Evolutionary conservation across 64 coral and sea anemone species (phyloP), one percentile per base, ranked within the genome.

Genomic region (Stylophora pistillata): DNA sequence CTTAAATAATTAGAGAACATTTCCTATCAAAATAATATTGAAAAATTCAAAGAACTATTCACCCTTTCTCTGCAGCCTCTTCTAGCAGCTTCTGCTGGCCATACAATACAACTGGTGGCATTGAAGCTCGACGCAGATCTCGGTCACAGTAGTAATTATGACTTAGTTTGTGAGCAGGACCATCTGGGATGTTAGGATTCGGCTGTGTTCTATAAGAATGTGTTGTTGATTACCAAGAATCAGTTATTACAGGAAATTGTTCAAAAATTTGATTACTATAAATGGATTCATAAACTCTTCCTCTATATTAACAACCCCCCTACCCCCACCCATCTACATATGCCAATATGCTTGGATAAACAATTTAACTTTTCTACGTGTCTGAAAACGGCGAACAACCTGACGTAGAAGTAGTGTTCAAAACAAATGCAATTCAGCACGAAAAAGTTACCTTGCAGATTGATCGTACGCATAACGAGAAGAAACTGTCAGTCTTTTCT

Each of bases 151-250:
- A 99, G 41, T 99, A 99, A 31, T 99, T 99, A 27, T 86, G 62
- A 54, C 92, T 88, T 18, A 99, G 74, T 55, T 93, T 99, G 93
- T 99, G 97, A 73, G 97, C 97, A 62, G 76, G 78, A 53, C 97
- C 97, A 93, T 85, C 88, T 28, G 97, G 97, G 4, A 99, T 77
- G 76, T 93, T 95, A 0, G 97, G 97, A 58, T 75, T 20, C n/a
- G 90, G 87, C 59, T 95, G 93, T 16, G 97, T 99, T 73, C 97
- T 99, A 25, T 30, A 53, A 59, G 86, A 32, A 78, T 21, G 83
- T 62, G 5, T 16, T 65, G 16, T 31, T 41, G 74, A 73, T 21
- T 66, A 55, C 3, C 21, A 65, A 20, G 62, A 65, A 10, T 68
- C 11, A 23, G 37, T 41, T 6, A 41, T n/a, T n/a, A n/a, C n/a